Conservation (phyloP, 1,140 invertebrate species). For the Drosophila kepulauana region DNA sequence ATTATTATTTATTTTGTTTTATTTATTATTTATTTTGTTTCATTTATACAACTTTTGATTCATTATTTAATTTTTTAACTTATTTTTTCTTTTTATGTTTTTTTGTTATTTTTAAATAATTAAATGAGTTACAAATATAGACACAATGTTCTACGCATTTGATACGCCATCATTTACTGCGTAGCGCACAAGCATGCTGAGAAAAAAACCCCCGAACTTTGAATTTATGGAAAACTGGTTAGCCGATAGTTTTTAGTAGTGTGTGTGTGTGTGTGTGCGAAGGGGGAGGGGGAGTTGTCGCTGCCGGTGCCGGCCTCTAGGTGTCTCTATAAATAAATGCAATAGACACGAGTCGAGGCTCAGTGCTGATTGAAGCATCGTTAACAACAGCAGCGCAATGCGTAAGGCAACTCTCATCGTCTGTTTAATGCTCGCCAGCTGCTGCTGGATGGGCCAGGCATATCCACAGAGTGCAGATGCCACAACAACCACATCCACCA, state of each 20-base stretch:
- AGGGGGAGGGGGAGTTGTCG: neutral
- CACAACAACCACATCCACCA: slow-evolving; percentile 29
- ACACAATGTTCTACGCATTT: neutral
- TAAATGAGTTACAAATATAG: neutral
- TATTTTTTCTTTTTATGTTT: no score
- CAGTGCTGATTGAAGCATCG: slow-evolving; percentile 55
- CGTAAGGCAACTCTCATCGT: slow-evolving; percentile 39
- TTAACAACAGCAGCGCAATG: slow-evolving; percentile 61
- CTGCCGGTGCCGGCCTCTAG: neutral
- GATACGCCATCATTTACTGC: neutral
- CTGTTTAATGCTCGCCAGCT: slow-evolving; percentile 49
- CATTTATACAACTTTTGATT: no score
- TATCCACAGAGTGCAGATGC: slow-evolving; percentile 42
- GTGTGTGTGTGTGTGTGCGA: neutral
- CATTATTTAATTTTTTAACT: no score
- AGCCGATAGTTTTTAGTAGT: neutral
- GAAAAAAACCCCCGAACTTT: slow-evolving; percentile 6
- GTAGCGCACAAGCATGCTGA: slow-evolving; percentile 28
- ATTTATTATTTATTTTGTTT: no score
- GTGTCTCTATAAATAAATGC: slow-evolving; percentile 54
- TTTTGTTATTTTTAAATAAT: no score
- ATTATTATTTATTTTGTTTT: no score
- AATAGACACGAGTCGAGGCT: slow-evolving; percentile 38
- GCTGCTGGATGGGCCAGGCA: slow-evolving; percentile 23
- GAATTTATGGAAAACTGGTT: slow-evolving; percentile 57